Evolutionary conservation across 1,140 invertebrate genomes (phyloP).

Genomic region (Trypoxylus dichotomus): DNA sequence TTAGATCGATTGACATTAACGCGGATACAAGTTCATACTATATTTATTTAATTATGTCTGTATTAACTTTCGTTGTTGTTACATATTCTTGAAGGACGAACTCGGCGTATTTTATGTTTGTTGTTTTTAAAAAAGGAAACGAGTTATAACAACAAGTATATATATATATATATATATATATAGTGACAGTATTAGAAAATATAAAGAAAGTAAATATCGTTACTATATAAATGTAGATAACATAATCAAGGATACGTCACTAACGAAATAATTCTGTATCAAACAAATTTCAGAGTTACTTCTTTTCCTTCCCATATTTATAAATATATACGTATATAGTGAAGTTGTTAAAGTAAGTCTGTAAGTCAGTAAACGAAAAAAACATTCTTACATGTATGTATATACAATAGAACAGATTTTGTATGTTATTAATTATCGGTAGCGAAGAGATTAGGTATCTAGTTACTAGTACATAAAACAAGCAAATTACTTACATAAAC

Average conservation of each 20-base stretch:
- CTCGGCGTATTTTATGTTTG: neutral
- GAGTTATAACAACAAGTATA: neutral
- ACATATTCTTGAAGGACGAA: neutral
- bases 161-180: neutral
- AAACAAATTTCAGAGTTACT: too few species aligned
- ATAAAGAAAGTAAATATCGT: too few species aligned
- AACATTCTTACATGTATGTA: too few species aligned
- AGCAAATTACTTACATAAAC: conserved; percentile 45
- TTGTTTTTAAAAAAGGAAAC: neutral
- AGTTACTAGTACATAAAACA: neutral
- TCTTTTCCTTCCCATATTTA: too few species aligned
- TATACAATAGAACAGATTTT: too few species aligned
- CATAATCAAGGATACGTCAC: too few species aligned
- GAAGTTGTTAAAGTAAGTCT: too few species aligned
- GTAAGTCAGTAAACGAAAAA: too few species aligned
- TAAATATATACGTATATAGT: too few species aligned
- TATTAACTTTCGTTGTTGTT: conserved; percentile 3
- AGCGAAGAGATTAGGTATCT: neutral
- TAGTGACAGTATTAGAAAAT: too few species aligned
- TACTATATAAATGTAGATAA: too few species aligned
- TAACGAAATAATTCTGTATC: neutral
- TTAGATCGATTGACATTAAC: conserved; percentile 14
- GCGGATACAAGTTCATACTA: neutral
- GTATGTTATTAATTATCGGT: neutral
- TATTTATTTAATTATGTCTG: neutral